Base-by-base conservation (phyloP, 2,888 invertebrate species). In the Amblyteles armatorius region DNA sequence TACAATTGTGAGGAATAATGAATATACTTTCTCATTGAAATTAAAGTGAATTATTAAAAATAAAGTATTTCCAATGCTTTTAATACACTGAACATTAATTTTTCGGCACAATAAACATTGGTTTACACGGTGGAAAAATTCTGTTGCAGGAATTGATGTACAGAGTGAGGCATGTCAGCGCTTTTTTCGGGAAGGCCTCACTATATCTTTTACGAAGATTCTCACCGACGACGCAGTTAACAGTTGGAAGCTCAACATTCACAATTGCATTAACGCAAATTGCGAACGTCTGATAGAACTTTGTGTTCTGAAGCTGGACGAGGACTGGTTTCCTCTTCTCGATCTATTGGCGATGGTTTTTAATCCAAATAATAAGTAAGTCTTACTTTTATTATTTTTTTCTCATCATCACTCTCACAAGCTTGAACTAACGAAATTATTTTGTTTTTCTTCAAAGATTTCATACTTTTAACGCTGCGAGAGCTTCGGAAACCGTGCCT, bases 241-340 rank as follows among this genome's bases (percentile, higher is more conserved):
- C 92, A 98, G 98, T 92, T 99, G 99, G 99, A 99, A 99, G 94
- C 96, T 97, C 92, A 99, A 99, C 94, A 99, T 99, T 93, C 99
- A 99, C 94, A 97, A 97, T 94, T 99, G 98, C 95, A 99, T 99
- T 90, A 96, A 98, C 92, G 97, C 97, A 91, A 99, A 99, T 93
- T 98, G 99, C 93, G 97, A 98, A 93, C 97, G 98, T 93, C 95
- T 99, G 90, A 96, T 99, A 87, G 98, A 98, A 94, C 95, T 99
- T 89, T 98, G 98, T 95, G 98, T 98, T 88, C 95, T 98, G 90
- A 99, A 99, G 94, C 95, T 99, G 94, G 95, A 95, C 79, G 96
- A 97, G 89, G 98, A 99, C 94, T 98, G 98, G 96, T 97, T 98
- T 91, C 97, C 98, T 91, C 95, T 99, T 90, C 95, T 99, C 90